Conservation (phyloP, 2,797 vertebrate genomes). For the Argya squamiceps region DNA sequence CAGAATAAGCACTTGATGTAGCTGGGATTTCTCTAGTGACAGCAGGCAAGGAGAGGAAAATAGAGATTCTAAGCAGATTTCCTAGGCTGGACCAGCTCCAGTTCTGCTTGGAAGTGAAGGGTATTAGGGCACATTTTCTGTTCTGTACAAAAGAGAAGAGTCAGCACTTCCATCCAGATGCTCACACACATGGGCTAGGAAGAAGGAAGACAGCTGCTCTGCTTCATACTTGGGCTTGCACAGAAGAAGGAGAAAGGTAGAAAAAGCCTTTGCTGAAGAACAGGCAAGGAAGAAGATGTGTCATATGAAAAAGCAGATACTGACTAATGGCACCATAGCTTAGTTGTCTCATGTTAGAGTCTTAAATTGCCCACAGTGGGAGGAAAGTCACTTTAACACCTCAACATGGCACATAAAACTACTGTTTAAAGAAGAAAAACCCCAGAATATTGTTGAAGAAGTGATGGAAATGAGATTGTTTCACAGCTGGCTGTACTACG, state of each 20-base stretch:
- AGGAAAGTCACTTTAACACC: constrained; percentile 20
- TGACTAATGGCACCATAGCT: not conserved
- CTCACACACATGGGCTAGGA: constrained; percentile 37
- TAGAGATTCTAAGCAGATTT: constrained; percentile 65
- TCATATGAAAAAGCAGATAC: not conserved
- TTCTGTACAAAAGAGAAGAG: constrained; percentile 2
- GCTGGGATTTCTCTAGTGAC: constrained; percentile 55
- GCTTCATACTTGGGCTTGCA: not conserved
- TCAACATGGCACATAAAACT: not conserved
- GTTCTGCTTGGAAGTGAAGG: constrained; percentile 56
- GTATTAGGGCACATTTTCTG: constrained; percentile 52
- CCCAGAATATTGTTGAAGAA: not conserved
- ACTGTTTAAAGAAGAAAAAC: not conserved
- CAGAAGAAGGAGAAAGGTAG: not conserved
- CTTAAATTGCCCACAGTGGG: constrained; percentile 34
- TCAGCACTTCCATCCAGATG: constrained; percentile 54
- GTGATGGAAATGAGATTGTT: not conserved
- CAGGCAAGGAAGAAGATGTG: not conserved
- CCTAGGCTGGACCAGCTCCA: constrained; percentile 51
- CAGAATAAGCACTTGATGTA: constrained; percentile 56
- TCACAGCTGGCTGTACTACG: not conserved
- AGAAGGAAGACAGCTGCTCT: constrained; percentile 39
- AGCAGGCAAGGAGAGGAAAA: constrained; percentile 58
- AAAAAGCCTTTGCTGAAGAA: constrained; percentile 6
- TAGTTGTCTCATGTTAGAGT: not conserved